Evolutionary conservation across 1,140 invertebrate genomes (phyloP).

Genomic region (Spodoptera frugiperda): DNA sequence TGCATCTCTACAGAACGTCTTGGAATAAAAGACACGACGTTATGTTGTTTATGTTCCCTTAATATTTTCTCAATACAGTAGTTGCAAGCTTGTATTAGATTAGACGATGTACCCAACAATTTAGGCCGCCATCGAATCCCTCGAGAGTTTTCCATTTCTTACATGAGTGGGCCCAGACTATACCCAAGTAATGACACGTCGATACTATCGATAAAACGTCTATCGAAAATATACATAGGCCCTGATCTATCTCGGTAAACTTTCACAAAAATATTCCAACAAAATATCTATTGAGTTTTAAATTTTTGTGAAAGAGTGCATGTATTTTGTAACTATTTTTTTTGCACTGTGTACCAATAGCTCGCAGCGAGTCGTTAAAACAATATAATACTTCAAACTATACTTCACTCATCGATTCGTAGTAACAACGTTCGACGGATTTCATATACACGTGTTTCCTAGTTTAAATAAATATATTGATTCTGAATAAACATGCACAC

Average conservation of each 20-base stretch:
- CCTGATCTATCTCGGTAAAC: neutral
- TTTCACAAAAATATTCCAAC: neutral
- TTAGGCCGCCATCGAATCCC: neutral
- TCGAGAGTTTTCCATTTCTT: conserved; percentile 25
- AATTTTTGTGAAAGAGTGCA: neutral
- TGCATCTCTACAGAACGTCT: too few relatives aligned
- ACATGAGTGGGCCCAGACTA: conserved; percentile 15
- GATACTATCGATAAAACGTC: conserved; percentile 18
- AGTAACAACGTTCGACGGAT: too few relatives aligned
- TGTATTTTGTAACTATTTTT: too few relatives aligned
- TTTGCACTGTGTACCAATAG: too few relatives aligned
- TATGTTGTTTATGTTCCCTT: neutral
- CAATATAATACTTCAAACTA: too few relatives aligned
- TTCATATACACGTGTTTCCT: too few relatives aligned
- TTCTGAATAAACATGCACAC: neutral
- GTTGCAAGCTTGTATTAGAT: neutral
- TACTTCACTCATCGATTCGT: too few relatives aligned
- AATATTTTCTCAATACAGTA: neutral
- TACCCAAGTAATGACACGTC: conserved; percentile 23
- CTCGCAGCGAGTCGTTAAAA: too few relatives aligned
- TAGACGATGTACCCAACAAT: neutral
- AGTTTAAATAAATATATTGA: too few relatives aligned
- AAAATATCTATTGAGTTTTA: neutral
- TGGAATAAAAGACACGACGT: too few relatives aligned
- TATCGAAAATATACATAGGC: neutral